These are phyloP conservation scores for Daboia siamensis DNA, from an alignment of 2,113 vertebrate genomes.

Conservation along the genomic window DNA sequence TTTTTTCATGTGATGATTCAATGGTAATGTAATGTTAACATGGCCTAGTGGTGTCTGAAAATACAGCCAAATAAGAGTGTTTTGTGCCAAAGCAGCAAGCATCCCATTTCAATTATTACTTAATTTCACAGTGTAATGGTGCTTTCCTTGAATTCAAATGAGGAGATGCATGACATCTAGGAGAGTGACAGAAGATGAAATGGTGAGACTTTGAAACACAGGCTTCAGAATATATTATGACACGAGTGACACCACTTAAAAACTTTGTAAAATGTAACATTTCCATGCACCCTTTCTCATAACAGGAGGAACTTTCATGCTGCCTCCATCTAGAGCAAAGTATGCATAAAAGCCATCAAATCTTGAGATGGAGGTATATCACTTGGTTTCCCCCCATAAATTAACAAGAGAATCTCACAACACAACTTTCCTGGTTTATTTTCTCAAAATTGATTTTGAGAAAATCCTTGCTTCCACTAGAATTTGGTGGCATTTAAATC, in stretches of 20 bases:
- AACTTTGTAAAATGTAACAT: conserved; percentile 41
- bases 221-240: neutral
- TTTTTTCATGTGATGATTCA: conserved; percentile 48
- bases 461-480: neutral
- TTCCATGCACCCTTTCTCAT: conserved; percentile 32
- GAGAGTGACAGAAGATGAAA: conserved; percentile 51
- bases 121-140: conserved; percentile 59
- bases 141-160: conserved; percentile 57
- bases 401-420: conserved; percentile 37
- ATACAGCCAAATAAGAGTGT: conserved; percentile 56
- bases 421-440: conserved; percentile 33
- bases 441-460: conserved; percentile 8
- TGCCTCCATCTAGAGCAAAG: neutral
- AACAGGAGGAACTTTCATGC: neutral
- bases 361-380: neutral
- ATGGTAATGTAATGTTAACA: conserved; percentile 53
- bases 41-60: conserved; percentile 62
- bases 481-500: neutral
- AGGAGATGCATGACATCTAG: conserved; percentile 37
- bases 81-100: conserved; percentile 60
- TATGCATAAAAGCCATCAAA: conserved; percentile 26
- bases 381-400: conserved; percentile 13
- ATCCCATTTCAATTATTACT: conserved; percentile 64
- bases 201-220: conserved; percentile 31
- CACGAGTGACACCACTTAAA: conserved; percentile 45